Percentiles rank a stretch among this genome's conserved stretches.
Evolutionary conservation across 2,113 vertebrate genomes (phyloP).

Genomic region (Verasper variegatus): DNA sequence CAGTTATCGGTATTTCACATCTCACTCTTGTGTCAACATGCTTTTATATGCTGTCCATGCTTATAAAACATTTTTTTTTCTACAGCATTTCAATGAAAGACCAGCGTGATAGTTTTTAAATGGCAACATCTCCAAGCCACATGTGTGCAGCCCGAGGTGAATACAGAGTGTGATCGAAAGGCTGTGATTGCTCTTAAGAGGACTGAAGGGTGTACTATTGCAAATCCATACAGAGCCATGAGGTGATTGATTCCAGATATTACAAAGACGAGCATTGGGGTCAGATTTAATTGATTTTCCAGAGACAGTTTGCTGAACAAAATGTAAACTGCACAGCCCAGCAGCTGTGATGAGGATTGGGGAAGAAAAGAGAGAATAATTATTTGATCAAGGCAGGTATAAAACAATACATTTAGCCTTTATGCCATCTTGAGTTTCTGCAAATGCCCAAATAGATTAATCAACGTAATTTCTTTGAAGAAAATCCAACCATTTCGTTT

Average conservation of each 20-base stretch:
- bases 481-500: not conserved
- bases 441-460: not conserved
- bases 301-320: slow-evolving; percentile 57
- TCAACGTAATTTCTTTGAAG: not conserved
- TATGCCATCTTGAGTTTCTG: slow-evolving; percentile 10
- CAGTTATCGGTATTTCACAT: slow-evolving; percentile 46
- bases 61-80: slow-evolving; percentile 51
- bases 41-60: slow-evolving; percentile 50
- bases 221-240: slow-evolving; percentile 73
- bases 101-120: slow-evolving; percentile 65
- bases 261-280: slow-evolving; percentile 53
- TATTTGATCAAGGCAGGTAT: slow-evolving; percentile 20
- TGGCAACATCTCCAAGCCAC: slow-evolving; percentile 60
- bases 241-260: slow-evolving; percentile 76
- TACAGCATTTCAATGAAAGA: slow-evolving; percentile 51
- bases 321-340: slow-evolving; percentile 26
- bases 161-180: slow-evolving; percentile 61
- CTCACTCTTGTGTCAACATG: slow-evolving; percentile 35
- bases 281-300: slow-evolving; percentile 73
- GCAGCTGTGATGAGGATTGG: slow-evolving; percentile 6
- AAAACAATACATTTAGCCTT: not conserved
- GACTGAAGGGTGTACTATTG: slow-evolving; percentile 67
- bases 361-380: slow-evolving; percentile 8
- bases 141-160: slow-evolving; percentile 63
- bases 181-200: slow-evolving; percentile 68